A percentile compares a stretch with the other conserved stretches of the same genome.
Evolutionary conservation across 2,888 invertebrate genomes (phyloP).

Genomic region (Villa cingulata): DNA sequence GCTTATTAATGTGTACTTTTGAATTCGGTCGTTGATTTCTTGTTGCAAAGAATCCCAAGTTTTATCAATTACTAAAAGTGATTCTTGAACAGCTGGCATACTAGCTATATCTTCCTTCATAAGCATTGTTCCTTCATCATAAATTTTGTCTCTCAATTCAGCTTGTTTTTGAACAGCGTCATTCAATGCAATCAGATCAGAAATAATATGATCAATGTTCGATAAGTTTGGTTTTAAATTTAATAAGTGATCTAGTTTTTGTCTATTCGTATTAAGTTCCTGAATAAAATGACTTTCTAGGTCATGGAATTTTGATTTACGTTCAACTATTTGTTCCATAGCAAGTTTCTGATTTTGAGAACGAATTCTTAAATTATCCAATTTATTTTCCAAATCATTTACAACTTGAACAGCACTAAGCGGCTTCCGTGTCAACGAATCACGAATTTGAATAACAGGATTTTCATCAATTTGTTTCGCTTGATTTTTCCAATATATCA

Average conservation of each 20-base stretch:
- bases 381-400: conserved; percentile 57
- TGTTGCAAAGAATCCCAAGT: conserved; percentile 70
- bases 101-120: conserved; percentile 73
- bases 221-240: conserved; percentile 26
- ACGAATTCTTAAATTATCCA: conserved; percentile 51
- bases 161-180: conserved; percentile 44
- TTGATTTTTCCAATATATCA: conserved; percentile 56
- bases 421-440: conserved; percentile 54
- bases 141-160: conserved; percentile 53
- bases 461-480: conserved; percentile 54
- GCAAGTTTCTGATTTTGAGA: conserved; percentile 52
- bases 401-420: conserved; percentile 59
- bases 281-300: conserved; percentile 56
- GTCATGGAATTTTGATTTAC: conserved; percentile 65
- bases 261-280: conserved; percentile 42
- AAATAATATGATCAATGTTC: conserved; percentile 34
- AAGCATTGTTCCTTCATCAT: conserved; percentile 62
- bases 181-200: conserved; percentile 41
- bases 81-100: conserved; percentile 66
- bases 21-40: conserved; percentile 56
- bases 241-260: conserved; percentile 25
- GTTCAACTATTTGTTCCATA: conserved; percentile 54
- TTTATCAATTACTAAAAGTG: conserved; percentile 60
- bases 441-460: conserved; percentile 52
- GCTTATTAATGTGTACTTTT: conserved; percentile 58